These are phyloP conservation scores for Champsocephalus esox DNA, from an alignment of 2,797 vertebrate species.

Conservation along the genomic window DNA sequence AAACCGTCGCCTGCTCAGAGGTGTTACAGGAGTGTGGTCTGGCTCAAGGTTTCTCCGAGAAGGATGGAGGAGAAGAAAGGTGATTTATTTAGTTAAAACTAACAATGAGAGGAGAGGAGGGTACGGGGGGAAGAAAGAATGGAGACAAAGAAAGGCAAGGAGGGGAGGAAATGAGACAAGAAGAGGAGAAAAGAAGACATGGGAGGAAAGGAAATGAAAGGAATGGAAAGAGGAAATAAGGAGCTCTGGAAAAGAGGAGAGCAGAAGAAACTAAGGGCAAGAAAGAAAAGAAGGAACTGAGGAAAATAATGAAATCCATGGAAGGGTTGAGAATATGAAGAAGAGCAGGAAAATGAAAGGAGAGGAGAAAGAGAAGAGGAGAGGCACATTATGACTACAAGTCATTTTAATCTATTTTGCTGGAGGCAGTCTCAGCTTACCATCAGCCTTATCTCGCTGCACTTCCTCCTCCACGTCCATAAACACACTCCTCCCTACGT, in stretches of 20 bases:
- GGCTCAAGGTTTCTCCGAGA: constrained; percentile 28
- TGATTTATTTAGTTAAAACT: constrained; percentile 38
- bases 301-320: neutral
- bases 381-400: constrained; percentile 32
- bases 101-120: neutral
- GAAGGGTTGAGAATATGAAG: neutral
- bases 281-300: too few relatives aligned
- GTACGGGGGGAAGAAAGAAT: neutral
- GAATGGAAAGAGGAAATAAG: neutral
- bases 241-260: neutral
- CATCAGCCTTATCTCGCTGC: constrained; percentile 59
- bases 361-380: neutral
- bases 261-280: too few relatives aligned
- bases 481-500: constrained; percentile 48
- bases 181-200: neutral
- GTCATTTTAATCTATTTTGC: constrained; percentile 57
- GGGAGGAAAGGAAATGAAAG: neutral
- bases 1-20: constrained; percentile 58
- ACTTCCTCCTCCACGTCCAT: constrained; percentile 60
- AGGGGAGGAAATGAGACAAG: neutral
- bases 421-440: constrained; percentile 47
- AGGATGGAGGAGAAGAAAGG: neutral
- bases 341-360: neutral
- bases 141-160: too few relatives aligned
- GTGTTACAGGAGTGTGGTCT: constrained; percentile 63